Evolutionary conservation across 53 echinoderm and acorn worm species (phyloP).

Genomic region (Luidia sarsii): DNA sequence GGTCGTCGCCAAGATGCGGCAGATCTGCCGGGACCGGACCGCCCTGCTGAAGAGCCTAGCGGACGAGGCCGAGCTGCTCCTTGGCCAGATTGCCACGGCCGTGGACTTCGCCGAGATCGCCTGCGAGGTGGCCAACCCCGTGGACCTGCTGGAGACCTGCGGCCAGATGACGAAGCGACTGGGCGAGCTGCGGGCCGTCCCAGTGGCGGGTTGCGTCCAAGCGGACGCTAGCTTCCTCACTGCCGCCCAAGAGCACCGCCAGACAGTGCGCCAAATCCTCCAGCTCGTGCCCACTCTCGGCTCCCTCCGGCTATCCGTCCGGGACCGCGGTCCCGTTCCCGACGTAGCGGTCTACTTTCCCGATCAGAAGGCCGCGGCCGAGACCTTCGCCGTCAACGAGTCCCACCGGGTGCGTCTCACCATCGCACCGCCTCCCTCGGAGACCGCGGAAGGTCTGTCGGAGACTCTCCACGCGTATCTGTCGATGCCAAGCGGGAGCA

Average conservation of each 20-base stretch:
- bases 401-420: background rate
- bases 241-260: background rate
- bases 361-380: background rate
- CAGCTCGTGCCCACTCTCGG: constrained; percentile 8
- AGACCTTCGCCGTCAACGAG: background rate
- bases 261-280: background rate
- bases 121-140: constrained; percentile 15
- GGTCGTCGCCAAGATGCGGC: background rate
- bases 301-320: background rate
- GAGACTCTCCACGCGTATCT: background rate
- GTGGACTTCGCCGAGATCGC: constrained; percentile 43
- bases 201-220: background rate
- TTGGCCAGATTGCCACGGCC: constrained; percentile 33
- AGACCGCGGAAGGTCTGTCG: background rate
- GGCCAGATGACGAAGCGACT: constrained; percentile 20
- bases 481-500: constrained; percentile 2
- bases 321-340: background rate
- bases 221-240: background rate
- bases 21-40: background rate
- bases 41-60: background rate
- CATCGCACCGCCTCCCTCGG: background rate
- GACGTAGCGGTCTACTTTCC: background rate
- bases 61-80: background rate
- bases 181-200: constrained; percentile 10
- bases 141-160: constrained; percentile 27